phyloP scores from a whole-genome alignment of 2,113 vertebrate genomes.

The Ceyx melanurus region DNA sequence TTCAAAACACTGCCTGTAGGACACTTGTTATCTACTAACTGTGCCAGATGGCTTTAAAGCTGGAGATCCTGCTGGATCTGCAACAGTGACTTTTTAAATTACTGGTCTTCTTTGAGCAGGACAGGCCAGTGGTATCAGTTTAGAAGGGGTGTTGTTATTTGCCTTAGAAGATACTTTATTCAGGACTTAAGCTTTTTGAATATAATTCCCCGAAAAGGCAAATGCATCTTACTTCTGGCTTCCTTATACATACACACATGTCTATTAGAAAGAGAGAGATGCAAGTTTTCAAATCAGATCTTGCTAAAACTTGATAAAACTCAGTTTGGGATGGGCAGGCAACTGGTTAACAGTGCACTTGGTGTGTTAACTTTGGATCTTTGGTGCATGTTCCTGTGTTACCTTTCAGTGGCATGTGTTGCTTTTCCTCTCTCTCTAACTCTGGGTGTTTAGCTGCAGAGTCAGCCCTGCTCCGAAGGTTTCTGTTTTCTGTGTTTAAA shows the following conservation, averaged over 20 bases:
- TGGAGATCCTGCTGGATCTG: not conserved
- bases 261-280: not conserved
- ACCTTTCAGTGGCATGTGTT: conserved; percentile 24
- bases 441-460: not conserved
- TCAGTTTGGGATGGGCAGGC: not conserved
- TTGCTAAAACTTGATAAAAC: conserved; percentile 45
- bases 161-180: not conserved
- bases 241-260: not conserved
- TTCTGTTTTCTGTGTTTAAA: conserved; percentile 19
- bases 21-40: not conserved
- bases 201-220: not conserved
- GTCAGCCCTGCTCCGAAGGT: not conserved
- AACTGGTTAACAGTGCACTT: conserved; percentile 15
- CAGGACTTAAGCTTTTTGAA: not conserved
- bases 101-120: not conserved
- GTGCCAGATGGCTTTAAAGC: not conserved
- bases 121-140: not conserved
- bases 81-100: not conserved
- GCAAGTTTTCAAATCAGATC: conserved; percentile 36
- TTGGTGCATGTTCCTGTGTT: not conserved
- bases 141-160: not conserved
- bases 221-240: not conserved
- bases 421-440: conserved; percentile 20
- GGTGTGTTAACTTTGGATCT: conserved; percentile 39
- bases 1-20: not conserved